These are phyloP conservation scores for Panulirus ornatus DNA, from an alignment of 1,140 invertebrate genomes.

Conservation along the genomic window DNA sequence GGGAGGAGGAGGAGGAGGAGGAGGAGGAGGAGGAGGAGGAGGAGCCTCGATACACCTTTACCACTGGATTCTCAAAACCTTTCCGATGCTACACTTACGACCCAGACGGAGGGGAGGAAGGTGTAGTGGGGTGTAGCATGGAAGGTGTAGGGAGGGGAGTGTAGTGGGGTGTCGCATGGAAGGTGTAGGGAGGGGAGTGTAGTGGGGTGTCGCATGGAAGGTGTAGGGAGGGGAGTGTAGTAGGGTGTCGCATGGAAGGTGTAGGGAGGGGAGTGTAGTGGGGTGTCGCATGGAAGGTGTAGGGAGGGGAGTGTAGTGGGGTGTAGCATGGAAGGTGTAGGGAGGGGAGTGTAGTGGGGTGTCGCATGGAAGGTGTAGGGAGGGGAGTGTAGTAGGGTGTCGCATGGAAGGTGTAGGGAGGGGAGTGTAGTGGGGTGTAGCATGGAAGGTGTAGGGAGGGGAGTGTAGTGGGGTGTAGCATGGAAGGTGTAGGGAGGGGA, in stretches of 20 bases:
- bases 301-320: too few relatives aligned
- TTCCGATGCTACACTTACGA: not conserved
- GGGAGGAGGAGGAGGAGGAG: too few relatives aligned
- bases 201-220: not conserved
- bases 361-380: not conserved
- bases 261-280: too few relatives aligned
- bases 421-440: not conserved
- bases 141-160: too few relatives aligned
- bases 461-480: too few relatives aligned
- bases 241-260: too few relatives aligned
- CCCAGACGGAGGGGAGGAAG: not conserved
- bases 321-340: not conserved
- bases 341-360: not conserved
- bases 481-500: too few relatives aligned
- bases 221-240: too few relatives aligned
- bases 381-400: too few relatives aligned
- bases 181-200: not conserved
- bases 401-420: not conserved
- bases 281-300: too few relatives aligned
- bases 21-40: constrained; percentile 13
- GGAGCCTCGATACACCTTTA: not conserved
- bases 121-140: not conserved
- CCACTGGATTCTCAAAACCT: not conserved
- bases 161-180: not conserved
- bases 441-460: not conserved